These are phyloP conservation scores for Scopus umbretta DNA, from an alignment of 2,113 vertebrate species.

Conservation along the genomic window DNA sequence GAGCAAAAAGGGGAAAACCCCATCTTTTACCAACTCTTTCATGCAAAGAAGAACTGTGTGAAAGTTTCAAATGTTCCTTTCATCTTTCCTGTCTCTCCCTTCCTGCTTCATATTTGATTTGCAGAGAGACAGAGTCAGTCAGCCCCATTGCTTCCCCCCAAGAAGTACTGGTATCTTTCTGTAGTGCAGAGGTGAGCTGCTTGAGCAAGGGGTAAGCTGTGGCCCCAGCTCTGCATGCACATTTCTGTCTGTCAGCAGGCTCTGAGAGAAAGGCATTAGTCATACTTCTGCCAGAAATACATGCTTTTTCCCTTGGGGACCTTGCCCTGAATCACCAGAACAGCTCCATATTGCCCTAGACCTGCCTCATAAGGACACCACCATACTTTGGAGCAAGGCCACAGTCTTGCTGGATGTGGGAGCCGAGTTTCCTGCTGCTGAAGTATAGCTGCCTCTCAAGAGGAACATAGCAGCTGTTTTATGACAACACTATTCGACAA, in stretches of 20 bases:
- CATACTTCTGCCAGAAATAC: not conserved
- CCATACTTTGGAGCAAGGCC: not conserved
- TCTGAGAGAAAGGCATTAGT: not conserved
- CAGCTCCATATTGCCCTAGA: not conserved
- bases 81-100: not conserved
- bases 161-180: not conserved
- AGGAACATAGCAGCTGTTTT: not conserved
- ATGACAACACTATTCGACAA: not conserved
- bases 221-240: not conserved
- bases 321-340: not conserved
- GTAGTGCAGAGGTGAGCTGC: not conserved
- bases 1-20: not conserved
- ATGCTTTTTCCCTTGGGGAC: not conserved
- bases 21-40: not conserved
- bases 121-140: accelerated
- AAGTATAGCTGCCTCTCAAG: not conserved
- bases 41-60: not conserved
- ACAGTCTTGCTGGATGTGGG: not conserved
- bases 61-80: not conserved
- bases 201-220: not conserved
- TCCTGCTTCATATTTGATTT: not conserved
- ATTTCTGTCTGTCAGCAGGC: not conserved
- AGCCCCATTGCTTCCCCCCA: not conserved
- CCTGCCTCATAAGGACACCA: not conserved
- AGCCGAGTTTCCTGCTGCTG: not conserved